These are phyloP conservation scores for Luidia sarsii DNA, from an alignment of 53 echinoderm and acorn worm species.

Conservation along the genomic window DNA sequence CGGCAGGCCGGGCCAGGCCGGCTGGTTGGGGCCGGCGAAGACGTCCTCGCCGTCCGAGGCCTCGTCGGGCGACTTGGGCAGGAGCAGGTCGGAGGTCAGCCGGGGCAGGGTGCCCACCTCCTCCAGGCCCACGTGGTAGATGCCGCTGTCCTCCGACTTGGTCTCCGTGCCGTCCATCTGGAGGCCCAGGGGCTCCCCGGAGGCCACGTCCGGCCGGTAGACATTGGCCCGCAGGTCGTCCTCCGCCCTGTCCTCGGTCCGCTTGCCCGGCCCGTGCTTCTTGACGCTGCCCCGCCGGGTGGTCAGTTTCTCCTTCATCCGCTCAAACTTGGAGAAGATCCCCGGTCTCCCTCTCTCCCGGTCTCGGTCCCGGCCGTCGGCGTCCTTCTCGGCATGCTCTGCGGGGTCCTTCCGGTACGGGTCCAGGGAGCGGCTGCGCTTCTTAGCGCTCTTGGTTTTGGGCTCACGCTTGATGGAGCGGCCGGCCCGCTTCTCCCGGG, in stretches of 20 bases:
- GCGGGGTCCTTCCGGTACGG: slow-evolving; percentile 59
- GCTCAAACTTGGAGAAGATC: slow-evolving; percentile 79
- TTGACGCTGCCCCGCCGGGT: slow-evolving; percentile 88
- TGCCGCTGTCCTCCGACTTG: slow-evolving; percentile 93
- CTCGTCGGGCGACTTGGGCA: slow-evolving; percentile 74
- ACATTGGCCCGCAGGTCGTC: slow-evolving; percentile 32
- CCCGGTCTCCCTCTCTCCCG: slow-evolving; percentile 81
- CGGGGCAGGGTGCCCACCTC: slow-evolving; percentile 53
- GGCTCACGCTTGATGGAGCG: slow-evolving; percentile 75
- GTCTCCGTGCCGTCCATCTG: slow-evolving; percentile 86
- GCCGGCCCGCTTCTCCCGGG: slow-evolving; percentile 67
- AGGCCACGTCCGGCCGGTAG: slow-evolving; percentile 19
- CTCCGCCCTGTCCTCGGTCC: slow-evolving; percentile 26
- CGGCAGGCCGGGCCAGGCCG: slow-evolving; percentile 24
- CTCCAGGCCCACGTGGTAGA: slow-evolving; percentile 73
- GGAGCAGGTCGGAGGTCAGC: slow-evolving; percentile 23
- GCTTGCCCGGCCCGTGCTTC: slow-evolving; percentile 30
- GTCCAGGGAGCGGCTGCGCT: slow-evolving; percentile 86
- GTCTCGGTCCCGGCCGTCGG: slow-evolving; percentile 51
- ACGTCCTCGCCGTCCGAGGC: slow-evolving; percentile 87
- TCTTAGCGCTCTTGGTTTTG: slow-evolving; percentile 71
- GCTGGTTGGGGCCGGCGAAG: slow-evolving; percentile 33
- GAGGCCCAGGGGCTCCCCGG: slow-evolving; percentile 36
- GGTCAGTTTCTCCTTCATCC: slow-evolving; percentile 62
- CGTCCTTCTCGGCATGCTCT: slow-evolving; percentile 39